Percentiles rank a stretch among this genome's conserved stretches.
Evolutionary conservation across 2,113 vertebrate species (phyloP).

Genomic region (Struthio camelus): DNA sequence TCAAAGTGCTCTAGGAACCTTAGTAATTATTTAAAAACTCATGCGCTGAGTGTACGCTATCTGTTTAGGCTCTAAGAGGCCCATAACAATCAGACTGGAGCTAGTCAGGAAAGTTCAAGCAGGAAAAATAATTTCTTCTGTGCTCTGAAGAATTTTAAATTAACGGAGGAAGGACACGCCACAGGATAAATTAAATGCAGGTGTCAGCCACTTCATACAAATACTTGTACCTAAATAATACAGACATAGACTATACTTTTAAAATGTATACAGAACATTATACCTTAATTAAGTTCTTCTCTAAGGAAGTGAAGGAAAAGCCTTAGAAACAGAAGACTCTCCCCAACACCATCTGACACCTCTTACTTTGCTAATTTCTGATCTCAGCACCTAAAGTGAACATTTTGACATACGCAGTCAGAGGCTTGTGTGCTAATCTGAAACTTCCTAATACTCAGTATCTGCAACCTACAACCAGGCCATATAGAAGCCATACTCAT

Average conservation of each 20-base stretch:
- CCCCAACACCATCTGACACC: background rate
- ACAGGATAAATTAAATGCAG: conserved; percentile 61
- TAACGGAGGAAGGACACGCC: conserved; percentile 42
- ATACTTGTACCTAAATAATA: conserved; percentile 33
- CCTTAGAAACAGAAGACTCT: background rate
- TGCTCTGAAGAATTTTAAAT: conserved; percentile 47
- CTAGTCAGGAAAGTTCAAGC: conserved; percentile 41
- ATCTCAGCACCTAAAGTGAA: background rate
- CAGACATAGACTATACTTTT: conserved; percentile 11
- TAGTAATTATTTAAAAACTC: conserved; percentile 45
- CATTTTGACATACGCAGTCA: background rate
- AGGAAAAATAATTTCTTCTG: conserved; percentile 28
- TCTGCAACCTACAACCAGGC: background rate
- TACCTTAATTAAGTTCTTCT: conserved; percentile 14
- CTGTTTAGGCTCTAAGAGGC: conserved; percentile 60
- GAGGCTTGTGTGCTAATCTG: background rate
- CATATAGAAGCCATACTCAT: background rate
- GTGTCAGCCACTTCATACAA: conserved; percentile 29
- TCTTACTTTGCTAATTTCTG: background rate
- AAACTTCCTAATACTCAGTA: background rate
- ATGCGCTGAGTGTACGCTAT: background rate
- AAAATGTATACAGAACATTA: conserved; percentile 2
- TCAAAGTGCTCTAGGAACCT: conserved; percentile 60
- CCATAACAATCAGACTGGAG: conserved; percentile 41
- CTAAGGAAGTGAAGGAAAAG: background rate